These are phyloP conservation scores for Aplodontia rufa DNA, from an alignment of 2,113 vertebrate genomes.

Conservation along the genomic window DNA sequence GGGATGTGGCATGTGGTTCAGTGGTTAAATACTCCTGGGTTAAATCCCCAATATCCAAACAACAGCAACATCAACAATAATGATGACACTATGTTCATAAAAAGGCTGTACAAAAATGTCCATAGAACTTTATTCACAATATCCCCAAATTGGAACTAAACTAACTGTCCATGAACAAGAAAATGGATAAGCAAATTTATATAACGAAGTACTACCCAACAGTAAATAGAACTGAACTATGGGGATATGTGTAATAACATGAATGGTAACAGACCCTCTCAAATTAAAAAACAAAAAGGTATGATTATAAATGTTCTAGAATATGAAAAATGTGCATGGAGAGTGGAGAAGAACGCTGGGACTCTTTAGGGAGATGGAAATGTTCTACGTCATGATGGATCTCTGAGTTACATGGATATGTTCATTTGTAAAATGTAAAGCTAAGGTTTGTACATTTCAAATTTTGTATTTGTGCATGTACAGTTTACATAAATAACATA, in stretches of 20 bases:
- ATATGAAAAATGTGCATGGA: background rate
- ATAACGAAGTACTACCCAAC: background rate
- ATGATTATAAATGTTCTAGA: background rate
- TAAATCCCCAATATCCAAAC: background rate
- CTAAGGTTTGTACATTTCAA: background rate
- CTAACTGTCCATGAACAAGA: background rate
- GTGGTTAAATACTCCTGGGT: background rate
- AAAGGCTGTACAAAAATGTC: no score
- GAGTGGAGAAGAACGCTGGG: background rate
- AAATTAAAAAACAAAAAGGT: background rate
- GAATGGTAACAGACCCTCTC: background rate
- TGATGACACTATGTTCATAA: background rate
- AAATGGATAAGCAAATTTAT: background rate
- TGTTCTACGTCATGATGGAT: background rate
- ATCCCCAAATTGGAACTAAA: background rate
- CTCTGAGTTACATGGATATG: background rate
- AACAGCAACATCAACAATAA: background rate
- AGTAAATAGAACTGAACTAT: background rate
- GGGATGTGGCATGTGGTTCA: background rate
- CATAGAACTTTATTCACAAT: background rate
- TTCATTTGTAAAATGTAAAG: background rate
- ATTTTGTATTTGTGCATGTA: background rate
- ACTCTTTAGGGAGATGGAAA: background rate
- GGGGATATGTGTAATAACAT: no score
- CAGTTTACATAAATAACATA: background rate